phyloP scores from a whole-genome alignment of 2,888 invertebrate species.

The Polydrusus pterygomalis region DNA sequence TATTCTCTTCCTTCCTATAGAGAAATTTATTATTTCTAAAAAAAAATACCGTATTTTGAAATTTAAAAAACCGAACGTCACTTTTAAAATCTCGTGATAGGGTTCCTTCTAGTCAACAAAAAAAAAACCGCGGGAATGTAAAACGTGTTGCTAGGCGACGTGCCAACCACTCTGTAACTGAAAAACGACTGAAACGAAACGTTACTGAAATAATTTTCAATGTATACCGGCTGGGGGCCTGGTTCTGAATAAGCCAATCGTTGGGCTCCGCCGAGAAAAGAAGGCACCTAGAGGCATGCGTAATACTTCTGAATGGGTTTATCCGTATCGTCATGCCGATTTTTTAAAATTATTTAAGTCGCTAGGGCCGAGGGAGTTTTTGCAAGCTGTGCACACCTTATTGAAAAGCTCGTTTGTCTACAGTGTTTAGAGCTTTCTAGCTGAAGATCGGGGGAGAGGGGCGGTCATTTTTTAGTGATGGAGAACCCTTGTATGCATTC shows the following conservation, averaged over 20 bases:
- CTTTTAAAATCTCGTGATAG: too few species aligned
- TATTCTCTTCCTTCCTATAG: not conserved
- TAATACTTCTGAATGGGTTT: not conserved
- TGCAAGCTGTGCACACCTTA: not conserved
- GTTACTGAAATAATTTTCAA: not conserved
- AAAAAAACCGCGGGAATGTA: constrained; percentile 11
- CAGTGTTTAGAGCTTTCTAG: too few species aligned
- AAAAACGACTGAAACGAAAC: constrained; percentile 12
- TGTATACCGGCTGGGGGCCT: not conserved
- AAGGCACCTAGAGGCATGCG: constrained; percentile 9
- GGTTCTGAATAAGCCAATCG: constrained; percentile 11
- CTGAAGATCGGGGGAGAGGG: too few species aligned
- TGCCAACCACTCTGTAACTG: not conserved
- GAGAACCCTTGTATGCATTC: too few species aligned
- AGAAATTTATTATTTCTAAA: not conserved
- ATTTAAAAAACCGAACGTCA: not conserved
- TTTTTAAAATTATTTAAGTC: not conserved
- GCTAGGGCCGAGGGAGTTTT: not conserved
- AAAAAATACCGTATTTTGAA: not conserved
- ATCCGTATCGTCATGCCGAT: not conserved
- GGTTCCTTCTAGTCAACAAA: not conserved
- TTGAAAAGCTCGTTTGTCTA: too few species aligned
- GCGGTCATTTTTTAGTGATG: too few species aligned
- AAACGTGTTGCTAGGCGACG: not conserved
- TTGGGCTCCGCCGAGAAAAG: not conserved